These are phyloP conservation scores for Agrotis puta DNA, from an alignment of 2,888 invertebrate species.

Conservation along the genomic window DNA sequence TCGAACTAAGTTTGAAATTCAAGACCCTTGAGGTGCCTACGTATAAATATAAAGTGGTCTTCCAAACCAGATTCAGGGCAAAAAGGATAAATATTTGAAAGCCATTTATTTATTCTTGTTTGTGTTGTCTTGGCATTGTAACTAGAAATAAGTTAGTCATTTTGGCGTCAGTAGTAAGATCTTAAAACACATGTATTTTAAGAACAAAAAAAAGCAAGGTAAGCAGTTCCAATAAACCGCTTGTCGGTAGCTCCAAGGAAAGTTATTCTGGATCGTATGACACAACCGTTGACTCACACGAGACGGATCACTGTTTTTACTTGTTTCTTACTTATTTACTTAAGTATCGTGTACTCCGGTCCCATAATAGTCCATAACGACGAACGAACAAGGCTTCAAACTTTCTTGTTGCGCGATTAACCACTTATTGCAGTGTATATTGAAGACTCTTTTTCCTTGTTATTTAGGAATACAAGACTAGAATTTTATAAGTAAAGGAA, in stretches of 20 bases:
- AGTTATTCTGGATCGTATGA: conserved; percentile 77
- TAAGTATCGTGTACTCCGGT: conserved; percentile 14
- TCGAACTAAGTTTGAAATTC: neutral
- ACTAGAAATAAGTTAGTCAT: neutral
- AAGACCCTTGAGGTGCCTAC: neutral
- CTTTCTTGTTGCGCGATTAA: too few species aligned
- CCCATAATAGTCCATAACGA: neutral
- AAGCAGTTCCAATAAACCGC: conserved; percentile 46
- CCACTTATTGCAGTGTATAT: too few species aligned
- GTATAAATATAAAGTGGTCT: conserved; percentile 26
- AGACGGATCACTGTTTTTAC: conserved; percentile 36
- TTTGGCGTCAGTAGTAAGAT: conserved; percentile 28
- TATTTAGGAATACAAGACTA: neutral
- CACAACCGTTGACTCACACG: conserved; percentile 77
- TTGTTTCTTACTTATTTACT: conserved; percentile 39
- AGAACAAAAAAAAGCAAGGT: conserved; percentile 47
- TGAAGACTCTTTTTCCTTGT: neutral
- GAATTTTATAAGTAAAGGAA: neutral
- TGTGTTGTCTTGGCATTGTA: neutral
- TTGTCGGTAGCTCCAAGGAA: conserved; percentile 56
- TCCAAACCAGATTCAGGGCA: neutral
- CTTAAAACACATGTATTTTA: conserved; percentile 54
- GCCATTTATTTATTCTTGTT: neutral
- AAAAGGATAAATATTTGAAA: conserved; percentile 2
- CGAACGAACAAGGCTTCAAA: neutral